Percentiles rank a stretch among this genome's conserved stretches.
phyloP scores from a whole-genome alignment of 2,113 vertebrate species.

The Pterocles burchelli region DNA sequence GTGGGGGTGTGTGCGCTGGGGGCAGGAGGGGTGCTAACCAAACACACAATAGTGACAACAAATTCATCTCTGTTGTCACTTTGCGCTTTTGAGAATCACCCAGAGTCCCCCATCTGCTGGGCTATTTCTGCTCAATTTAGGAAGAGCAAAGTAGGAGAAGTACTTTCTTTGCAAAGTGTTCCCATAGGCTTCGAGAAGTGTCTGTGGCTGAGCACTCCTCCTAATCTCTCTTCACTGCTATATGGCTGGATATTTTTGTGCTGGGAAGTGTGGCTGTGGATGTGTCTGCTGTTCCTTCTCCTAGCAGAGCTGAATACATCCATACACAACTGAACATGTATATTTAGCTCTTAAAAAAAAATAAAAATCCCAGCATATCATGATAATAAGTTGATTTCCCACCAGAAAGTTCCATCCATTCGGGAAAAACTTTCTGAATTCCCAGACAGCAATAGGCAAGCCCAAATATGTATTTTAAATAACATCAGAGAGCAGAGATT shows the following conservation, averaged over 20 bases:
- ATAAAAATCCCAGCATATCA: neutral
- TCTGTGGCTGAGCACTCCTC: neutral
- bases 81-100: neutral
- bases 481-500: neutral
- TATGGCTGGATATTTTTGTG: neutral
- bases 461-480: neutral
- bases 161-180: neutral
- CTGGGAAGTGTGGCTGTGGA: neutral
- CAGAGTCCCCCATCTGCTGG: neutral
- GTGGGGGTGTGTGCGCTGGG: fast-evolving
- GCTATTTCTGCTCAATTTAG: neutral
- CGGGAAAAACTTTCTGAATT: neutral
- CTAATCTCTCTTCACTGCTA: neutral
- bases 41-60: neutral
- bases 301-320: neutral
- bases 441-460: neutral
- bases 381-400: neutral
- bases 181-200: neutral
- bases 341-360: neutral
- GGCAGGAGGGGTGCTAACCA: neutral
- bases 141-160: neutral
- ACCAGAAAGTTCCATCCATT: neutral
- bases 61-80: neutral
- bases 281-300: constrained; percentile 18
- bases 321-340: neutral